Evolutionary conservation across 2,888 invertebrate genomes (phyloP).

Genomic region (Erebia aethiops): DNA sequence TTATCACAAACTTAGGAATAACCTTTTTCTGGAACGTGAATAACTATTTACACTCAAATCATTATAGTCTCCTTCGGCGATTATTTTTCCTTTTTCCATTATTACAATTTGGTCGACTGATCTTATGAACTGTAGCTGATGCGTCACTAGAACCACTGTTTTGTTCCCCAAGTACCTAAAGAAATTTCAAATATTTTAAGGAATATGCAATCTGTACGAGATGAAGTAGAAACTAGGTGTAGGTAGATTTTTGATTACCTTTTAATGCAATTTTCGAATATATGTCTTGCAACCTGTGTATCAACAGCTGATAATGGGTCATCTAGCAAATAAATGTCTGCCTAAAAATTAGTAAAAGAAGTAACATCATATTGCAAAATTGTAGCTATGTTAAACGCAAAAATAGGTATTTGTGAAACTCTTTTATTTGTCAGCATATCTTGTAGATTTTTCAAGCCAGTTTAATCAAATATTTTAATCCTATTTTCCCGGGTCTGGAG

Average conservation of each 20-base stretch:
- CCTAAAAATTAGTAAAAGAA: conserved; percentile 58
- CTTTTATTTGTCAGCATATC: too few species aligned
- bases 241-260: conserved; percentile 49
- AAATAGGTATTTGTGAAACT: too few species aligned
- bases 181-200: neutral
- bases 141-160: conserved; percentile 90
- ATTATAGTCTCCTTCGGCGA: conserved; percentile 66
- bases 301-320: conserved; percentile 91
- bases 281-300: conserved; percentile 86
- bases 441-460: too few species aligned
- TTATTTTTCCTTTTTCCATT: conserved; percentile 67
- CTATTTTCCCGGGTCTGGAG: too few species aligned
- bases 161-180: conserved; percentile 83
- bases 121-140: conserved; percentile 91
- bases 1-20: neutral
- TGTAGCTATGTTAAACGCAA: too few species aligned
- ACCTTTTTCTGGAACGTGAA: conserved; percentile 7
- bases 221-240: neutral
- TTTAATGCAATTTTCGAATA: conserved; percentile 87
- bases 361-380: neutral
- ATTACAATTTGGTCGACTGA: conserved; percentile 84
- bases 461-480: too few species aligned
- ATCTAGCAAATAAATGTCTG: conserved; percentile 89
- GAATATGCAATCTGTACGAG: neutral
- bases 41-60: conserved; percentile 65